Evolutionary conservation across 2,888 invertebrate genomes (phyloP).

Genomic region (Lycia hirtaria): DNA sequence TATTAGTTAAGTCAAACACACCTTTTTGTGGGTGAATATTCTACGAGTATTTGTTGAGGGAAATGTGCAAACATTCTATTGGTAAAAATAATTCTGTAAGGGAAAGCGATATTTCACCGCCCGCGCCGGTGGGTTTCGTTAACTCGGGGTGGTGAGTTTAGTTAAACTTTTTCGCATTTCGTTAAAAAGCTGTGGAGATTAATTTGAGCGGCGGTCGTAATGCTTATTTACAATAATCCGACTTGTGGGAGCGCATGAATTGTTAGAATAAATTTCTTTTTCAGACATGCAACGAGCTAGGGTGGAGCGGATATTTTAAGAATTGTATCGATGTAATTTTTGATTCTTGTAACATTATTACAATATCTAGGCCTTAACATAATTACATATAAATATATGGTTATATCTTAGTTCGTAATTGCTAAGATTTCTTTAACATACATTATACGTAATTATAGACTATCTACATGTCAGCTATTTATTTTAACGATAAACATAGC

Average conservation of each 20-base stretch:
- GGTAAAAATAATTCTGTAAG: constrained; percentile 78
- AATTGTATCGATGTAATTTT: constrained; percentile 17
- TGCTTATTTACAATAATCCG: constrained; percentile 85
- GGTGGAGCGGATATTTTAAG: constrained; percentile 41
- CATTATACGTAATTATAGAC: no score
- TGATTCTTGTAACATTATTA: not conserved
- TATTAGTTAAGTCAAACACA: constrained; percentile 82
- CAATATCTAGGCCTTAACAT: no score
- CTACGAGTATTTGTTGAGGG: constrained; percentile 70
- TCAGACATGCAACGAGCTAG: constrained; percentile 61
- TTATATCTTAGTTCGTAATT: no score
- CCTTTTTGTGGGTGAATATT: constrained; percentile 72
- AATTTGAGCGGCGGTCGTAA: constrained; percentile 76
- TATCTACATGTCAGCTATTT: no score
- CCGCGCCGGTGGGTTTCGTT: constrained; percentile 64
- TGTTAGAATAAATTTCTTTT: constrained; percentile 77
- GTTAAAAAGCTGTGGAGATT: constrained; percentile 77
- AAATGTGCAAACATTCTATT: constrained; percentile 77
- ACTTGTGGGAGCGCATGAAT: constrained; percentile 76
- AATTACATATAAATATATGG: no score
- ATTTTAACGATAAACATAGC: no score
- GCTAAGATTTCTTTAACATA: no score
- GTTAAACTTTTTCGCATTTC: constrained; percentile 80
- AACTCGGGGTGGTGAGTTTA: constrained; percentile 69
- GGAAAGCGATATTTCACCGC: constrained; percentile 74